These are phyloP conservation scores for Cynoglossus semilaevis DNA, from an alignment of 2,113 vertebrate species.

Conservation along the genomic window DNA sequence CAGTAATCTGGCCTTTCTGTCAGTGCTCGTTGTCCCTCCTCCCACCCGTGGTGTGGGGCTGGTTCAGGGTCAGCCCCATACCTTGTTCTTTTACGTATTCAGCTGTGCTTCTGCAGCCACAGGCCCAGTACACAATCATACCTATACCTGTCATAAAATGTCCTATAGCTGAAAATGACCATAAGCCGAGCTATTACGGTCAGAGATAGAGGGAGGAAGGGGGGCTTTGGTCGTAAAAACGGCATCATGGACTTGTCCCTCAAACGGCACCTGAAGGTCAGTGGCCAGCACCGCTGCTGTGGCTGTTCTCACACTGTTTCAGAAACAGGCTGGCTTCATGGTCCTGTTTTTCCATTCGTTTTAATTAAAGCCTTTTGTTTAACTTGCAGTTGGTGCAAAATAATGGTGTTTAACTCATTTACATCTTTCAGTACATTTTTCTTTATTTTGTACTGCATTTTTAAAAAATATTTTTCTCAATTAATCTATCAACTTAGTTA, in stretches of 20 bases:
- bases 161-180: constrained; percentile 56
- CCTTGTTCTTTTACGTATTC: constrained; percentile 26
- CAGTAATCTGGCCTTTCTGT: constrained; percentile 48
- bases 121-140: constrained; percentile 46
- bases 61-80: constrained; percentile 61
- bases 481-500: too few species aligned
- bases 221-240: constrained; percentile 58
- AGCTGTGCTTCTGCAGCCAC: constrained; percentile 38
- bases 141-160: constrained; percentile 66
- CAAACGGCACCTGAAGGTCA: constrained; percentile 70
- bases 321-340: constrained; percentile 1
- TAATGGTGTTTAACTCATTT: too few species aligned
- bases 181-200: constrained; percentile 65
- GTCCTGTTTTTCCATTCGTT: constrained; percentile 3
- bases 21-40: constrained; percentile 10
- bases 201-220: constrained; percentile 27
- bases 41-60: constrained; percentile 30
- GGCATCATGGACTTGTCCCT: constrained; percentile 53
- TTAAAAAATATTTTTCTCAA: too few species aligned
- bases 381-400: too few species aligned
- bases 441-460: too few species aligned
- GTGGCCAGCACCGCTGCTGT: constrained; percentile 9
- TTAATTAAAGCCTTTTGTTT: too few species aligned
- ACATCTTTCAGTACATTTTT: too few species aligned
- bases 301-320: constrained; percentile 27